Base-by-base conservation (phyloP, 1,140 invertebrate species). In the Drosophila sp. region DNA sequence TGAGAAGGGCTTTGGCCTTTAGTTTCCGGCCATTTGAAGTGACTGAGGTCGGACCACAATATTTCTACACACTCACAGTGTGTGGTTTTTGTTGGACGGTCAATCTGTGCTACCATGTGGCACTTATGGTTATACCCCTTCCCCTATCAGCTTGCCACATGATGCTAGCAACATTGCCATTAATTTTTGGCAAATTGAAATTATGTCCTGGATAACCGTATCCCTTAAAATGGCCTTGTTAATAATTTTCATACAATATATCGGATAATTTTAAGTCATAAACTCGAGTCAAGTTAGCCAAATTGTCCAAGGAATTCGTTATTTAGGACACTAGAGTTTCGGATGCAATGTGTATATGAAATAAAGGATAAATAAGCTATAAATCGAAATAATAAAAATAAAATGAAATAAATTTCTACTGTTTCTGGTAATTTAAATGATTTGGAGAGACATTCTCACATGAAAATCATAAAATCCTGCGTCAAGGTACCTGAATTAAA, bases 1-100 rank as follows among this genome's bases (percentile, higher is more conserved):
- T 63, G 58, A 48, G 53, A 48, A 64, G 76, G 50, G 65, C 76
- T 72, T 61, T 78, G 78, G 58, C 72, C 76, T 78, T 62, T 72
- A 61, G 74, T 72, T 78, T 71, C 64, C 61, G 67, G 48, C 50
- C 69, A 75, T 75, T 64, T 58, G 69, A 80, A 86, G 78, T 87
- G 81, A 81, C 70, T 74, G 58, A 78, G 74, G 62, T 82, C 80
- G 79, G 80, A 82, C 80, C 72, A 64, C 48, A 50, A 34, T 29
- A 41, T 61, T 48, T 43, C 43, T 54, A 34, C 50, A 38, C 57
- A 36, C 48, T 0, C 48, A 36, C 50, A 36, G 51, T 72, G 69
- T 72, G 66, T 72, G 61, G 34, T 54, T 63, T 56, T 53, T 50
- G 25, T n/a, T 16, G 27, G 34, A 8, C 53, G 14, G 46, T 27